Percentiles rank a stretch among this genome's conserved stretches.
These are phyloP conservation scores for Drosophila flavopinicola DNA, from an alignment of 2,888 invertebrate genomes.

Conservation along the genomic window DNA sequence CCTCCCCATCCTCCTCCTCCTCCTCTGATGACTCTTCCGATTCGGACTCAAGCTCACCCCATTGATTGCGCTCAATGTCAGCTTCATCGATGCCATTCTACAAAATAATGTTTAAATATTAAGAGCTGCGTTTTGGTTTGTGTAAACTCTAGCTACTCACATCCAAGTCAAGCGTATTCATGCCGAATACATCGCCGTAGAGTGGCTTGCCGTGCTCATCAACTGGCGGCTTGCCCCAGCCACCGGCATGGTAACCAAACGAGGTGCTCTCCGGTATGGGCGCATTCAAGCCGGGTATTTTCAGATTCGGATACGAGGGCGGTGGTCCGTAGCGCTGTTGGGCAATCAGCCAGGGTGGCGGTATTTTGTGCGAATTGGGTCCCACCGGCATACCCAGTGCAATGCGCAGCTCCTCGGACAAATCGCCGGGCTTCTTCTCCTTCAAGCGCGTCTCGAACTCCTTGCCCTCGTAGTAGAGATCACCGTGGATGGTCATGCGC, in stretches of 20 bases:
- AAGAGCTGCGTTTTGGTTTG: too few species aligned
- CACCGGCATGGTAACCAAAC: conserved; percentile 99
- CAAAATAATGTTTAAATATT: neutral
- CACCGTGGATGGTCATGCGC: conserved; percentile 99
- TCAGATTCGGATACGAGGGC: conserved; percentile 98
- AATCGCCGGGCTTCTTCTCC: conserved; percentile 99
- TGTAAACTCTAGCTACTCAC: conserved; percentile 83
- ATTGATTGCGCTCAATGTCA: conserved; percentile 95
- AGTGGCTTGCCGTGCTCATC: conserved; percentile 98
- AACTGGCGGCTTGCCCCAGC: conserved; percentile 99
- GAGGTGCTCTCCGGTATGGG: conserved; percentile 99
- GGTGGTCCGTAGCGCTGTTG: conserved; percentile 95
- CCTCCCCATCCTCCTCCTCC: conserved; percentile 88
- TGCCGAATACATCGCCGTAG: conserved; percentile 99
- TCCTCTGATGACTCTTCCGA: conserved; percentile 87
- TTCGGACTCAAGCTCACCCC: conserved; percentile 98
- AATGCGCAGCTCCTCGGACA: conserved; percentile 97
- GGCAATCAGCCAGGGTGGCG: conserved; percentile 95
- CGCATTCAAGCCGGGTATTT: conserved; percentile 98
- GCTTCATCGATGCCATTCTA: conserved; percentile 90
- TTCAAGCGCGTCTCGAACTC: conserved; percentile 98
- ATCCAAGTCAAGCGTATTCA: conserved; percentile 89
- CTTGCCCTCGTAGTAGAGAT: conserved; percentile 99
- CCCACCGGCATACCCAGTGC: conserved; percentile 99
- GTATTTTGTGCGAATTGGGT: conserved; percentile 94